Percentiles rank a stretch among this genome's conserved stretches.
Evolutionary conservation across 1,140 invertebrate species (phyloP).

Genomic region (Scaptomyza graminum): DNA sequence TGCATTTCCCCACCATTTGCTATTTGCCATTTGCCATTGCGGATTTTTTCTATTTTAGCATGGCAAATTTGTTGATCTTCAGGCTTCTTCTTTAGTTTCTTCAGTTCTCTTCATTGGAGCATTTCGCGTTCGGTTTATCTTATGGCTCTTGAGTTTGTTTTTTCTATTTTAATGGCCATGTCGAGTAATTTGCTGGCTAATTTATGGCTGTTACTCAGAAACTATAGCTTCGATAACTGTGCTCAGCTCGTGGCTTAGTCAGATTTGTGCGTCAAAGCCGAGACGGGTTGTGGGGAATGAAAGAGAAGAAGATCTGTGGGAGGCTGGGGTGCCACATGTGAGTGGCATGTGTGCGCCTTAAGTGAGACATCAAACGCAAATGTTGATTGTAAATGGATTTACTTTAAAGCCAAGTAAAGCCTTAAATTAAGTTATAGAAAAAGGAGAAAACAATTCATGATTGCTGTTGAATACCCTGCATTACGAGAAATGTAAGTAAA

Average conservation of each 20-base stretch:
- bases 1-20: constrained; percentile 48
- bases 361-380: constrained; percentile 17
- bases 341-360: constrained; percentile 13
- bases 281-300: too few relatives aligned
- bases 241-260: constrained; percentile 4
- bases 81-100: constrained; percentile 11
- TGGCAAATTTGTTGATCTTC: constrained; percentile 66
- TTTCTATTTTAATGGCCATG: constrained; percentile 46
- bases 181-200: constrained; percentile 61
- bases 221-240: constrained; percentile 57
- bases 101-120: constrained; percentile 21
- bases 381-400: not conserved
- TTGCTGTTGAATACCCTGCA: not conserved
- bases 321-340: not conserved
- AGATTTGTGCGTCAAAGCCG: too few relatives aligned
- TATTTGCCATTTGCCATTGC: constrained; percentile 17
- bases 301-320: not conserved
- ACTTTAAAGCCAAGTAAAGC: constrained; percentile 3
- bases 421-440: not conserved
- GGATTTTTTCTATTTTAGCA: constrained; percentile 67
- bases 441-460: not conserved
- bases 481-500: too few relatives aligned
- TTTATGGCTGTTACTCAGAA: constrained; percentile 75
- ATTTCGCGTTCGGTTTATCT: constrained; percentile 60
- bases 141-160: constrained; percentile 53